Evolutionary conservation across 2,113 vertebrate species (phyloP), one percentile per base, ranked within the genome.

Genomic region (Misgurnus anguillicaudatus): DNA sequence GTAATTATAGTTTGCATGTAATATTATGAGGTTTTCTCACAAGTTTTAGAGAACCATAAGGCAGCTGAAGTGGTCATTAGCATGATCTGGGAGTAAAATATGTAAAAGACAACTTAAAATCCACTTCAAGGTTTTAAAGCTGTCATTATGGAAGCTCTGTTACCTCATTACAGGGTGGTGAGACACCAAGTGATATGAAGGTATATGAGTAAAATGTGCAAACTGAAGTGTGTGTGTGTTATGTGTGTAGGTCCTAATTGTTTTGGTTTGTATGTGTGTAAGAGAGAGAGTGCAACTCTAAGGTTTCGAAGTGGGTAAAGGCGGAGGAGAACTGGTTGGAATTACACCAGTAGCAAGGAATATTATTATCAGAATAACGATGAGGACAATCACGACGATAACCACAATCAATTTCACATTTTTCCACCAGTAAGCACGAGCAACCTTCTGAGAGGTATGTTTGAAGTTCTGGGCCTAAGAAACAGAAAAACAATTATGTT

Each of bases 371-470:
- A 97, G 78, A 51, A 98, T 0, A 65, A 98, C 88, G 86, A 97
- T 70, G 21, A 86, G 65, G 0, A 96, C 95, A 0, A 97, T 62
- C 2, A 97, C 88, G 3, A 96, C 87, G 4, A 98, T 95, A 72
- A 95, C 24, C 48, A 94, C 57, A 0, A 97, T 87, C 90, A 98
- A 90, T 93, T 98, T 98, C 70, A 93, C 86, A 0, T 98, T 98
- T 89, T 96, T 96, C 96, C 97, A 98, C 96, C 96, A 97, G 92
- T 95, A 97, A 42, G 93, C 91, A 0, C 95, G 94, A 0, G 95
- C 94, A 86, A 99, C 91, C 86, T 97, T 97, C 88, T 95, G 94
- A 0, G 96, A 95, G 0, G 95, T 97, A 0, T 96, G 96, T 89
- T 95, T 95, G 91, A 98, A 97, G 91, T 96, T 93, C 84, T 99